Evolutionary conservation across 2,113 vertebrate species (phyloP), one percentile per base, ranked within the genome.

Genomic region (Microcebus ravelobensis): DNA sequence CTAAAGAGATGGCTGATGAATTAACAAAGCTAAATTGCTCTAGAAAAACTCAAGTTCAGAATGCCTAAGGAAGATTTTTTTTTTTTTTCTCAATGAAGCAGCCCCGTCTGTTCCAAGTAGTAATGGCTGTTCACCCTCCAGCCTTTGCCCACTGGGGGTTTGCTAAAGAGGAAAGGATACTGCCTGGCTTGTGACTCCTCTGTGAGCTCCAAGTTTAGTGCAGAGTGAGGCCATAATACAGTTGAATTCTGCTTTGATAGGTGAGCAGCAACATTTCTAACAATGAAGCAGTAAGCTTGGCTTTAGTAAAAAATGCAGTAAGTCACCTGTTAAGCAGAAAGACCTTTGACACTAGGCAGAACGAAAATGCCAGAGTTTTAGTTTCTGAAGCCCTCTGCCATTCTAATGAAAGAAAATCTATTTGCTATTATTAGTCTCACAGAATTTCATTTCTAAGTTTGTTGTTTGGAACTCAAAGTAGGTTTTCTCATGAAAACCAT

Each of bases 11-110:
- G 14, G 17, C 39, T 77, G 88, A 97, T 87, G 17, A 83, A 12
- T 96, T 70, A 90, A 57, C 27, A 87, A 39, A 85, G 8, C 39
- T 48, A 95, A 96, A 92, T 80, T 36, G 8, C 5, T 79, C 21
- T 76, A 21, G 31, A 17, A 45, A 77, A 95, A 63, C 36, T 94
- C 68, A 74, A 82, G 31, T 21, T 87, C 79, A 95, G 87, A 61
- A 48, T 90, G 10, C 25, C 31, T n/a, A 71, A 74, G 36, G 34
- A 83, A 90, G 25, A 61, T 55, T 0, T 6, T 79, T 73, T 84
- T 48, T 48, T 73, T 95, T 87, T 84, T 55, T 90, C 42, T 84
- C 29, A 80, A 71, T 36, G 82, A 85, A 77, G 50, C 9, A 63
- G 52, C 17, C 36, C 63, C 31, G 13, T 27, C 63, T 76, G 4